Conservation (phyloP, 2,888 invertebrate genomes). For the Tortrix viridana region DNA sequence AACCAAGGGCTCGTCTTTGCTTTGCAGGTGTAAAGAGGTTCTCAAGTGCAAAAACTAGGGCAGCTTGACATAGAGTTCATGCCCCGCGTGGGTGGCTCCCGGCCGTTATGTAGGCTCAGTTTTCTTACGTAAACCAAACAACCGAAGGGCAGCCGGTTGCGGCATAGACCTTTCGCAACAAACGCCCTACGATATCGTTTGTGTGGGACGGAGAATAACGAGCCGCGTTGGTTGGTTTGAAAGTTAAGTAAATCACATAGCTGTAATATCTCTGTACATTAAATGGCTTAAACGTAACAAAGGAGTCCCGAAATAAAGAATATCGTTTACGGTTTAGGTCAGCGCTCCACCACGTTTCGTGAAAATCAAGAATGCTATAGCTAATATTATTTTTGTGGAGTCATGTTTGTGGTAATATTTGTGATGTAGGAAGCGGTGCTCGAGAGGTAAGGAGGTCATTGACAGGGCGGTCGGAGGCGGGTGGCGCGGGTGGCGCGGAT, state of each 20-base stretch:
- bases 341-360: no score
- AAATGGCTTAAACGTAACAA: neutral
- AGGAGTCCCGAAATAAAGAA: no score
- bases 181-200: conserved; percentile 57
- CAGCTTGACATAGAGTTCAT: conserved; percentile 76
- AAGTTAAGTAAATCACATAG: conserved; percentile 1
- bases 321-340: no score
- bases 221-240: conserved; percentile 22
- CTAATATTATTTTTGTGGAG: no score
- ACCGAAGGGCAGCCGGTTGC: conserved; percentile 78
- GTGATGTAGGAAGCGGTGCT: conserved; percentile 40
- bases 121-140: conserved; percentile 74
- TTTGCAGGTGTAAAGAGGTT: conserved; percentile 53
- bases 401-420: conserved; percentile 33
- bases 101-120: conserved; percentile 65
- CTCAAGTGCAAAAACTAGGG: conserved; percentile 67
- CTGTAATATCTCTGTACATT: neutral
- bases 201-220: conserved; percentile 44
- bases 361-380: no score
- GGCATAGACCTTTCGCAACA: conserved; percentile 68
- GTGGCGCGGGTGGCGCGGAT: conserved; percentile 74
- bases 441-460: conserved; percentile 70
- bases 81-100: conserved; percentile 71
- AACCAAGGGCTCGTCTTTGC: conserved; percentile 39
- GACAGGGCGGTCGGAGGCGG: conserved; percentile 69